Percentiles rank a stretch among this genome's conserved stretches.
These are phyloP conservation scores for Synergus gifuensis DNA, from an alignment of 2,888 invertebrate species.

Conservation along the genomic window DNA sequence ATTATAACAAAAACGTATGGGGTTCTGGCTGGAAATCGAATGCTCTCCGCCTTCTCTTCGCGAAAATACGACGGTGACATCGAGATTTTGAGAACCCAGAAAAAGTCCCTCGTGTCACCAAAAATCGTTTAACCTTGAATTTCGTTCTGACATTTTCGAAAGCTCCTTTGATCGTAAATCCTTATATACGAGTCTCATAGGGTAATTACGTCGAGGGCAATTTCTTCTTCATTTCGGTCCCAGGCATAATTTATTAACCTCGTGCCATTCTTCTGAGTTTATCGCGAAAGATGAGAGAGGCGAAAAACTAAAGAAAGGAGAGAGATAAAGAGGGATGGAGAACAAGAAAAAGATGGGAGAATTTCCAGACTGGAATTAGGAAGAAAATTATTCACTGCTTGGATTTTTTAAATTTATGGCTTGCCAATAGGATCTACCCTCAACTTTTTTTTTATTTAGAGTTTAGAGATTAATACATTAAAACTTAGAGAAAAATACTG, in stretches of 20 bases:
- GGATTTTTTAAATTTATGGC: not conserved
- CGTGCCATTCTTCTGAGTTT: slow-evolving; percentile 12
- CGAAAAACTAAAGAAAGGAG: not conserved
- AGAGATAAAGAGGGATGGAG: not conserved
- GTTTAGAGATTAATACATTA: no score
- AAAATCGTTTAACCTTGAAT: slow-evolving; percentile 31
- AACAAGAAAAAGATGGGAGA: no score
- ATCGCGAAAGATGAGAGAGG: not conserved
- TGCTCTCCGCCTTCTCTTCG: not conserved
- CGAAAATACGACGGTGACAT: slow-evolving; percentile 14
- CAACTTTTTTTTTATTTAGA: not conserved
- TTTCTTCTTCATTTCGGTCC: slow-evolving; percentile 44
- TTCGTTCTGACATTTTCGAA: not conserved
- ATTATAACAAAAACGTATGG: slow-evolving; percentile 37
- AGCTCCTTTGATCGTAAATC: slow-evolving; percentile 37
- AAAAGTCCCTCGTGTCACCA: not conserved
- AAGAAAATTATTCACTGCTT: not conserved
- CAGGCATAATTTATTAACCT: slow-evolving; percentile 43
- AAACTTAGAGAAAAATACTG: no score
- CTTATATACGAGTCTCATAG: not conserved
- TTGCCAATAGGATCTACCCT: not conserved
- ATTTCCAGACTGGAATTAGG: not conserved
- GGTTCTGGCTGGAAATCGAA: slow-evolving; percentile 19
- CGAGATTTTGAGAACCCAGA: not conserved
- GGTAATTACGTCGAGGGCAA: slow-evolving; percentile 42